These are phyloP conservation scores for Heliconius melpomene DNA, from an alignment of 1,140 invertebrate species.

Conservation along the genomic window DNA sequence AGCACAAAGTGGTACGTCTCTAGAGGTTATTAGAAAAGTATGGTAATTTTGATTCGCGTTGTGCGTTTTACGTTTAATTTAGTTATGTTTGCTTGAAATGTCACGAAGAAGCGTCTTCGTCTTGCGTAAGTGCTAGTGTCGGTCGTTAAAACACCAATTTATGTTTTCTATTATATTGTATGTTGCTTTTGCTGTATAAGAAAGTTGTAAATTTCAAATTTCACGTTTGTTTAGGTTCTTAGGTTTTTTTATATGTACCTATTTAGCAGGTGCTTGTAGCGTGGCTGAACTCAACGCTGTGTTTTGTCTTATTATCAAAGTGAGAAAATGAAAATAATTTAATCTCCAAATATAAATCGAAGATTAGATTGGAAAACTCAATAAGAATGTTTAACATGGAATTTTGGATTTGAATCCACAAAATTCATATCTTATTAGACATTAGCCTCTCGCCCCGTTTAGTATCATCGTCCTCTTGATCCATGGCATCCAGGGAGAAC, in stretches of 20 bases:
- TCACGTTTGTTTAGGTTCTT: not conserved
- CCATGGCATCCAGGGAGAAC: too few relatives aligned
- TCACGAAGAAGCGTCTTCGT: constrained; percentile 14
- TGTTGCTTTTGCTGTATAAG: not conserved
- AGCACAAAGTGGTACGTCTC: not conserved
- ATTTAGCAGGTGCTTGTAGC: not conserved
- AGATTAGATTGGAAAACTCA: too few relatives aligned
- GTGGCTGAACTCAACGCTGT: not conserved
- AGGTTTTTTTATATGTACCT: not conserved
- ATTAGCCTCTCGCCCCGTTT: too few relatives aligned
- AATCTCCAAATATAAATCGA: too few relatives aligned
- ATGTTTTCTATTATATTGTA: constrained; percentile 9
- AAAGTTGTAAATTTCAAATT: not conserved
- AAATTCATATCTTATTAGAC: too few relatives aligned
- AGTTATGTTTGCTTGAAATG: constrained; percentile 25
- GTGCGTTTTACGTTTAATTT: constrained; percentile 21
- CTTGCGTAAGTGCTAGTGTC: constrained; percentile 17
- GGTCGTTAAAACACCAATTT: constrained; percentile 11
- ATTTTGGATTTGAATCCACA: too few relatives aligned
- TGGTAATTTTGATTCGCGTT: constrained; percentile 20
- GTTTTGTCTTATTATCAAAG: not conserved
- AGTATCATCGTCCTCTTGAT: too few relatives aligned
- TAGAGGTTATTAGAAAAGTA: constrained; percentile 23
- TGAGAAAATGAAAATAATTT: too few relatives aligned
- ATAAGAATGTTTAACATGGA: too few relatives aligned